Base-by-base conservation (phyloP, 2,113 vertebrate species). In the Candoia aspera region DNA sequence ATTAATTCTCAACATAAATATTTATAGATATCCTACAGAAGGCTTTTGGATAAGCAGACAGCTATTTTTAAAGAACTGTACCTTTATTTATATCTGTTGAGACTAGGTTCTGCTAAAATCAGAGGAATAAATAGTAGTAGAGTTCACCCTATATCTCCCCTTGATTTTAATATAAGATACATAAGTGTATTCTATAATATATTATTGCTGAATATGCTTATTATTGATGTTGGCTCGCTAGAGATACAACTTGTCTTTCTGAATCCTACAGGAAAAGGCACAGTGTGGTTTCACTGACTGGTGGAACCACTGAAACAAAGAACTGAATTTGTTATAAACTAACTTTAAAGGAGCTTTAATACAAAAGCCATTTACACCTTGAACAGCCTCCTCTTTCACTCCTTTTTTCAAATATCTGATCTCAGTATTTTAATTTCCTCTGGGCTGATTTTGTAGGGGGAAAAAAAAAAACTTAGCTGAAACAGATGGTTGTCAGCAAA, bases 401-500 rank as follows among this genome's bases (percentile, higher is more conserved):
- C 93, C 91, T 87, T 95, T 94, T 24, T 90, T 91, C 95, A 96
- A 96, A 92, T 93, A 92, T 87, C 96, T 92, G 93, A 95, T 95
- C 95, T 96, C 97, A 95, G 96, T 97, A 96, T 94, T 96, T 97
- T 97, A 96, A 96, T 97, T 97, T 96, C 94, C 95, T 96, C 93
- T 92, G 94, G 93, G 95, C 94, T 95, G 87, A 17, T 95, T 96
- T 92, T 84, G 94, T 96, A 93, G 91, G 89, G 88, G n/a, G n/a
- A n/a, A n/a, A n/a, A 62, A 95, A 86, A 23, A 79, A 79, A 42
- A 17, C 92, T 91, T 92, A 95, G 95, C 49, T 94, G 97, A 92
- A 97, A 87, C 96, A 97, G 97, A 97, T 97, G 96, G 96, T 95
- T 96, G 95, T 96, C 94, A 96, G 92, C 87, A 96, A 97, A 97